Base-by-base conservation (phyloP, 2,113 vertebrate species). In the Tychaedon coryphoeus region DNA sequence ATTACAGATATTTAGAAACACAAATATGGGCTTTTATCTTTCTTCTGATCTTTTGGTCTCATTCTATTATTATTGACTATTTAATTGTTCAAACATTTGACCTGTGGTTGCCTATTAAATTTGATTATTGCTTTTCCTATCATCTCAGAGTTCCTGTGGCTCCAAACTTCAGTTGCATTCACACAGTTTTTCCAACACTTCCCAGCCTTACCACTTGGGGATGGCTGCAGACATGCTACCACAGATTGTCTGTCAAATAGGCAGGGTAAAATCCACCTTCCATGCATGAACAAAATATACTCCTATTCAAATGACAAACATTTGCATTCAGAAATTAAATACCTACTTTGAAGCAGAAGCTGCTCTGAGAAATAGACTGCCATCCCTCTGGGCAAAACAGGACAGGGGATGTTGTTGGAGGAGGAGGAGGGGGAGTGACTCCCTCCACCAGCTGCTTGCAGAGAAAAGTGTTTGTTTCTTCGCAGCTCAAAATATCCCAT, bases 401-500 rank as follows among this genome's bases (percentile, higher is more conserved):
- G 31, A 97, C 70, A 0, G 97, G 92, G 3, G 98, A 98, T 4
- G 97, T 97, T 0, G 97, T 98, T 9, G 98, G 98, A 43, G 96
- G 95, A n/a, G 97, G 98, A 2, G 97, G 98, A 0, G 99, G 99
- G 1, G 97, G 97, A 0, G 97, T 98, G 4, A 97, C 96, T 58
- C 99, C 99, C 51, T 98, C 98, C 19, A 99, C 98, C 94, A 95
- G 96, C 45, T 98, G 98, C 86, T 99, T 99, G 94, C 99, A 99
- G 91, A 99, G 98, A 91, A 98, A 99, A 29, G 99, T 98, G 71
- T 98, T 98, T 69, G 97, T 98, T 80, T 97, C 98, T 43, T 97
- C 97, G 94, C 99, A 99, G 90, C 88, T 97, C 83, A 99, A 78
- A 58, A 99, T 96, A 95, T 99, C 98, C 99, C 99, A 99, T 76